phyloP scores from a whole-genome alignment of 2,797 vertebrate species.

The Falco cherrug region DNA sequence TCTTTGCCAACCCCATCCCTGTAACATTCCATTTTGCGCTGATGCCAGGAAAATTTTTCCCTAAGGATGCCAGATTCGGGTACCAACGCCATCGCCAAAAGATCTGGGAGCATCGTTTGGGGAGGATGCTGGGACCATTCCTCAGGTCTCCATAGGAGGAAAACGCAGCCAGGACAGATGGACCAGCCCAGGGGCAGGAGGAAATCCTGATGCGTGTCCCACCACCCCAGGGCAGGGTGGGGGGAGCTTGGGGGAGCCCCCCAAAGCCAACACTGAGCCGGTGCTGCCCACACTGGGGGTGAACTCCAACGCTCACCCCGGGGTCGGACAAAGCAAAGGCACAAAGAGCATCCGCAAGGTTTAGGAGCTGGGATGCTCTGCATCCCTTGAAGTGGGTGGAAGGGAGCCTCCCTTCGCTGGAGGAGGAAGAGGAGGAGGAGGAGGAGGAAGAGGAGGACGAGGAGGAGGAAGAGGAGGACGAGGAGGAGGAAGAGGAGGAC shows the following conservation, averaged over 20 bases:
- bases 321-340: background rate
- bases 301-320: background rate
- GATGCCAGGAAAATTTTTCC: background rate
- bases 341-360: background rate
- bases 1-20: background rate
- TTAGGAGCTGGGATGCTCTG: background rate
- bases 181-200: background rate
- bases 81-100: background rate
- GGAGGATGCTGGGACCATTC: background rate
- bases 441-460: background rate
- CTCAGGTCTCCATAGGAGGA: background rate
- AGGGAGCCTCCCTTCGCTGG: background rate
- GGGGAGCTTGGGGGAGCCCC: background rate
- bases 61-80: background rate
- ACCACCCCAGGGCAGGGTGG: too few species aligned
- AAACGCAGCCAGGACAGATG: background rate
- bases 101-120: background rate
- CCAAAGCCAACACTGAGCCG: background rate
- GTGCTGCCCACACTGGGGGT: background rate
- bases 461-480: too few species aligned
- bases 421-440: background rate
- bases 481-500: too few species aligned
- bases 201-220: background rate
- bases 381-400: background rate
- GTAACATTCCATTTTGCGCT: fast-evolving